These are phyloP conservation scores for Laticauda colubrina DNA, from an alignment of 2,113 vertebrate genomes.

Conservation along the genomic window DNA sequence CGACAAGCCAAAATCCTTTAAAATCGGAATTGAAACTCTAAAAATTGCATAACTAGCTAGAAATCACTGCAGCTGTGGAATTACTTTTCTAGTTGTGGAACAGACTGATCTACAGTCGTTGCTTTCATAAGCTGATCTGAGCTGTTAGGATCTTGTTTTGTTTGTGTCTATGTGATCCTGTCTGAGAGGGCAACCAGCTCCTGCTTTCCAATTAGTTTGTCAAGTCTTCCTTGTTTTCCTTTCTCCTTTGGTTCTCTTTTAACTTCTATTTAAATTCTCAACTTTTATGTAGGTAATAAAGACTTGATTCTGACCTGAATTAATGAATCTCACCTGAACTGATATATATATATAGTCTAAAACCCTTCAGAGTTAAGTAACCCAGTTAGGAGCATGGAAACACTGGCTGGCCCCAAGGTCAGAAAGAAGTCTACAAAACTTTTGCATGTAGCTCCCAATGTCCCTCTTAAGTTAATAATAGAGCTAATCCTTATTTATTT, in stretches of 20 bases:
- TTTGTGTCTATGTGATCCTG: neutral
- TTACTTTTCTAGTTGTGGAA: neutral
- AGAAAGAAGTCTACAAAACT: neutral
- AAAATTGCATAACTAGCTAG: neutral
- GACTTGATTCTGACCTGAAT: neutral
- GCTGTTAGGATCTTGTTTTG: neutral
- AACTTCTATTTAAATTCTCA: neutral
- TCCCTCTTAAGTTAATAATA: neutral
- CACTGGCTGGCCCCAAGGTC: neutral
- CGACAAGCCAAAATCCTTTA: neutral
- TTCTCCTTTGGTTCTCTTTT: neutral
- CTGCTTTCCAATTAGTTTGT: neutral
- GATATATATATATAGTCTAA: neutral
- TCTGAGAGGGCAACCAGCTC: neutral
- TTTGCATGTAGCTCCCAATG: neutral
- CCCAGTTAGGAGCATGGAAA: neutral
- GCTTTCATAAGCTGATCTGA: neutral
- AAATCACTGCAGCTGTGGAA: neutral
- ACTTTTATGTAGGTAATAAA: neutral
- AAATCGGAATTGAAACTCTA: neutral
- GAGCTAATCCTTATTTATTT: neutral
- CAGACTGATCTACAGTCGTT: neutral
- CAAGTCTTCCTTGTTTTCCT: neutral
- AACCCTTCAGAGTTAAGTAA: neutral
- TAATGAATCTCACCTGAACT: neutral